Conservation (phyloP, 2,113 vertebrate species). For the Ochotona curzoniae region DNA sequence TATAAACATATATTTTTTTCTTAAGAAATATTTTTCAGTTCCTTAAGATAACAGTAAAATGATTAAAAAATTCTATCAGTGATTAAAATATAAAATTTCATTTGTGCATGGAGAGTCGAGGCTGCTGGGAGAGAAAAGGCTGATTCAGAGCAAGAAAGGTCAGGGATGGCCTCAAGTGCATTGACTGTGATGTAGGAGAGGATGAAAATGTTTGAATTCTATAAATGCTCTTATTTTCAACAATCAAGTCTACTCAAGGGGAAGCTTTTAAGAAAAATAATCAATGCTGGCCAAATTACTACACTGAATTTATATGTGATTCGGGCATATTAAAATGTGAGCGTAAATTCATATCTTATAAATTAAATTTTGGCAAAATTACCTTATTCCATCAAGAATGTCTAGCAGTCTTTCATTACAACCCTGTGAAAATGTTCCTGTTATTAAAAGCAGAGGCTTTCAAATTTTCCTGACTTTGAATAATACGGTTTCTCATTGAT, state of each 20-base stretch:
- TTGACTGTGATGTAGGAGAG: background rate
- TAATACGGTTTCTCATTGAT: background rate
- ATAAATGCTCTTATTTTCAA: background rate
- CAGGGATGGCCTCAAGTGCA: background rate
- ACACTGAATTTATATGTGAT: background rate
- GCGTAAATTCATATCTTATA: background rate
- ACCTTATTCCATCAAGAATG: background rate
- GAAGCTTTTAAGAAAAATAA: background rate
- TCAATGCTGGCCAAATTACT: background rate
- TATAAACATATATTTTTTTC: background rate
- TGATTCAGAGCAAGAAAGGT: constrained; percentile 7
- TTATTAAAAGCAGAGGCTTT: background rate
- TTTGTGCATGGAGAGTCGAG: background rate
- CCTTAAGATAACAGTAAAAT: background rate
- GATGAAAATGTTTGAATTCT: background rate
- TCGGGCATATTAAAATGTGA: background rate
- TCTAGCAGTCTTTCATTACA: background rate
- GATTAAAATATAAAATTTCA: constrained; percentile 52
- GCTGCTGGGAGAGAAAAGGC: background rate
- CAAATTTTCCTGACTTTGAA: background rate
- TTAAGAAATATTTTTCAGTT: background rate
- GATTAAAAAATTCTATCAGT: background rate
- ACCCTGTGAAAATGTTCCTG: background rate
- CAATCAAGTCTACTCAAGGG: background rate
- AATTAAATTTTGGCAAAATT: constrained; percentile 14